Conservation (phyloP, 1,140 invertebrate genomes). For the Drosophila ogumai region DNA sequence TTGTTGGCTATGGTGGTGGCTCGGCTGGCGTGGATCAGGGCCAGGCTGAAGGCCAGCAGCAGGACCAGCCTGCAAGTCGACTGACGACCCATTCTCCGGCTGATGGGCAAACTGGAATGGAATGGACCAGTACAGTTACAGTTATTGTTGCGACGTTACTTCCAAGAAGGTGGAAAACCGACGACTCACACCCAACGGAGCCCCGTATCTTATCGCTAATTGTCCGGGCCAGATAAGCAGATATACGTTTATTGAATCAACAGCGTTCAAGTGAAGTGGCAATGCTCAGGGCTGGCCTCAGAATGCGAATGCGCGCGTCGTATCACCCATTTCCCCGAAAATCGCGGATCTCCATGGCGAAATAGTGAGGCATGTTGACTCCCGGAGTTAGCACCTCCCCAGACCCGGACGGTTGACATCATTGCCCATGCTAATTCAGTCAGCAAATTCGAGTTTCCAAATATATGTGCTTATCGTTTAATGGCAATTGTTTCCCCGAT, state of each 20-base stretch:
- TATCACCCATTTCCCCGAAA: conserved; percentile 30
- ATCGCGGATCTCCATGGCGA: conserved; percentile 19
- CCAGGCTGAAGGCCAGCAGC: conserved; percentile 68
- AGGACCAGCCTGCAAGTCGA: conserved; percentile 75
- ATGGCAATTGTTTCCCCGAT: conserved; percentile 35
- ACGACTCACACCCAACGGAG: conserved; percentile 22
- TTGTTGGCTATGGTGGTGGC: conserved; percentile 31
- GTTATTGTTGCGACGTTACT: conserved; percentile 7
- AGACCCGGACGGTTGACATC: conserved; percentile 56
- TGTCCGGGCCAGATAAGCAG: conserved; percentile 54
- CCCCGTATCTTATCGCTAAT: conserved; percentile 63
- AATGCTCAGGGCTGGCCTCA: conserved; percentile 13
- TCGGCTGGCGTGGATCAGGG: conserved; percentile 56
- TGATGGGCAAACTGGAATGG: conserved; percentile 50
- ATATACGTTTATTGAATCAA: conserved; percentile 70
- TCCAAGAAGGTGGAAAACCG: conserved; percentile 24
- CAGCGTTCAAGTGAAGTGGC: conserved; percentile 12
- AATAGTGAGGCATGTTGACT: conserved; percentile 43
- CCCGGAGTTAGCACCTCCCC: conserved; percentile 44
- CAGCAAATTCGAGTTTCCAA: conserved; percentile 19
- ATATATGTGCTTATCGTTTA: conserved; percentile 70
- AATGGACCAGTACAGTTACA: conserved; percentile 18
- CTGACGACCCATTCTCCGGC: conserved; percentile 74
- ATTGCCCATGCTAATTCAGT: conserved; percentile 53
- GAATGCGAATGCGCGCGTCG: conserved; percentile 8